Conservation (phyloP, 2,888 invertebrate genomes). For the Parascotia fuliginaria region DNA sequence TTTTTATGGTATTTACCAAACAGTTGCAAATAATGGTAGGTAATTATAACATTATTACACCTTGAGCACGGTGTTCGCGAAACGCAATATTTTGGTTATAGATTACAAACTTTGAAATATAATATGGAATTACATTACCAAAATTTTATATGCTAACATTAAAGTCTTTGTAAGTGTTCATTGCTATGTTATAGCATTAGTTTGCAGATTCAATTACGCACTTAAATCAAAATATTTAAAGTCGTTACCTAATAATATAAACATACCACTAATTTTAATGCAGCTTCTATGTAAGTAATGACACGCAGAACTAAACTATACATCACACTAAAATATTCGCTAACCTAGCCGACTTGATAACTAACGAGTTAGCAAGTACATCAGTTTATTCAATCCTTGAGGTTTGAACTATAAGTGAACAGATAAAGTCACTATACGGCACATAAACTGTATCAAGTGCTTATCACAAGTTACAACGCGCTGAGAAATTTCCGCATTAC, state of each 20-base stretch:
- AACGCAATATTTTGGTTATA: not conserved
- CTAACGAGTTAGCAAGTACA: not conserved
- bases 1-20: not conserved
- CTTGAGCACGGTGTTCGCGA: too few relatives aligned
- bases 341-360: not conserved
- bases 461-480: constrained; percentile 28
- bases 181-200: too few relatives aligned
- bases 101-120: too few relatives aligned
- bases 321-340: not conserved
- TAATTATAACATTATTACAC: not conserved
- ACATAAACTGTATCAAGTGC: constrained; percentile 21
- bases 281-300: not conserved
- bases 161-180: too few relatives aligned
- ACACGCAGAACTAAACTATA: not conserved
- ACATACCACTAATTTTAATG: not conserved
- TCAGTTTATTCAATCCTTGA: constrained; percentile 16
- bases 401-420: constrained; percentile 16
- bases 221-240: too few relatives aligned
- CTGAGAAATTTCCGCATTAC: too few relatives aligned
- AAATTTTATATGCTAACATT: too few relatives aligned
- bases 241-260: too few relatives aligned
- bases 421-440: constrained; percentile 19
- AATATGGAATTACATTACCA: too few relatives aligned
- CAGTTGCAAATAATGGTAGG: not conserved
- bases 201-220: too few relatives aligned